Evolutionary conservation across 1,140 invertebrate species (phyloP), one percentile per base, ranked within the genome.

Genomic region (Andricus grossulariae): DNA sequence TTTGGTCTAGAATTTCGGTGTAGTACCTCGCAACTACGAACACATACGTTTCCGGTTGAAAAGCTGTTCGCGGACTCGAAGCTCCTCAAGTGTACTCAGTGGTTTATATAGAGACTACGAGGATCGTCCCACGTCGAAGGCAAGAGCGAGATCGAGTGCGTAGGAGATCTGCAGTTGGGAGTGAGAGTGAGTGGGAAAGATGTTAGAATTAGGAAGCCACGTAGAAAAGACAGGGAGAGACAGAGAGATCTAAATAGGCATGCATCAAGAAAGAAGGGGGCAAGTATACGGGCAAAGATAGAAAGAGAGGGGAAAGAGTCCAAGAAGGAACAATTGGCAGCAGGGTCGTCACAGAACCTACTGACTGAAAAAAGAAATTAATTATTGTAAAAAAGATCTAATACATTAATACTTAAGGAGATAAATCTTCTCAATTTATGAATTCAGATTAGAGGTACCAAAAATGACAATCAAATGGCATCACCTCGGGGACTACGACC

Each of bases 31-130:
- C 72, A 45, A 52, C 32, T 77, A 75, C 72, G 39, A 51, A 75
- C 70, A 77, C 78, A 77, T 73, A 75, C 79, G 81, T 50, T 80
- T 78, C 71, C 78, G 78, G 75, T 71, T 55, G 72, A 80, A 78
- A 85, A 73, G 82, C 76, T 74, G 80, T 72, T 79, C 78, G 80
- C 78, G 73, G 76, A 86, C 86, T 87, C 83, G 75, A 80, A 83
- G 81, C 78, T 73, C 71, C 72, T 82, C 76, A 75, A 77, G 74
- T 80, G 78, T 83, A 83, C 83, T 78, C 80, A 83, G 78, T 78
- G 85, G 85, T 90, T 91, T 91, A 91, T 91, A 91, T 91, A 91
- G 87, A 88, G 83, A 77, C 80, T 81, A 82, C 78, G 85, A 83
- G 86, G 79, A 85, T 88, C 88, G 85, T 89, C 87, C 88, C 85